A percentile compares a stretch with the other conserved stretches of the same genome.
phyloP scores from a whole-genome alignment of 2,113 vertebrate species.

The Antechinus stuartii region DNA sequence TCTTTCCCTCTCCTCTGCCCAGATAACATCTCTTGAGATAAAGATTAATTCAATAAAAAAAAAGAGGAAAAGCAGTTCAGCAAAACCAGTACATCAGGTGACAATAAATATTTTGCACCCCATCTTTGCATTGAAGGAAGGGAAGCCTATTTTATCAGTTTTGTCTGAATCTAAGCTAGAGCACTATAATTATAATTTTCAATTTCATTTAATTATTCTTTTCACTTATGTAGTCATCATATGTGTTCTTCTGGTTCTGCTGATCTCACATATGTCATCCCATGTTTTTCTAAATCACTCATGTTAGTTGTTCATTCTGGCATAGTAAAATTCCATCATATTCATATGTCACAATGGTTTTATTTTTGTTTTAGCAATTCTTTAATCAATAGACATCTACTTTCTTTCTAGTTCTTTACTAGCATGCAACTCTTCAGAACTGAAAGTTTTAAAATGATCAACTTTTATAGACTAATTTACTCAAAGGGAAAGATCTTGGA shows the following conservation, averaged over 20 bases:
- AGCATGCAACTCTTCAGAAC: background rate
- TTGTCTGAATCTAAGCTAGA: background rate
- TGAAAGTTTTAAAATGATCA: background rate
- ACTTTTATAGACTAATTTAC: background rate
- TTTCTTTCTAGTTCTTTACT: slow-evolving; percentile 45
- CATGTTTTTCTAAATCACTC: background rate
- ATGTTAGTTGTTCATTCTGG: background rate
- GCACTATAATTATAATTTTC: background rate
- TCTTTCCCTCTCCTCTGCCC: background rate
- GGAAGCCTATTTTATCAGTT: background rate
- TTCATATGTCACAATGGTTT: background rate
- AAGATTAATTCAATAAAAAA: background rate
- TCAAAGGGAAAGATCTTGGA: background rate
- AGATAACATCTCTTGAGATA: background rate
- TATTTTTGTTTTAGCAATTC: background rate
- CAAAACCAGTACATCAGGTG: background rate
- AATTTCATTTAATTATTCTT: background rate
- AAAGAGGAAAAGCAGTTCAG: background rate
- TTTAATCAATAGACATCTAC: background rate
- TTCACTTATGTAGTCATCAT: background rate
- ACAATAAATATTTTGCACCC: background rate
- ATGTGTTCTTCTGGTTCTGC: background rate
- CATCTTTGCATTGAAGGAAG: background rate
- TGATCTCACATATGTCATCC: background rate
- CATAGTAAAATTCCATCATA: background rate